Evolutionary conservation across 2,797 vertebrate genomes (phyloP).

Genomic region (Lepus townsendii): DNA sequence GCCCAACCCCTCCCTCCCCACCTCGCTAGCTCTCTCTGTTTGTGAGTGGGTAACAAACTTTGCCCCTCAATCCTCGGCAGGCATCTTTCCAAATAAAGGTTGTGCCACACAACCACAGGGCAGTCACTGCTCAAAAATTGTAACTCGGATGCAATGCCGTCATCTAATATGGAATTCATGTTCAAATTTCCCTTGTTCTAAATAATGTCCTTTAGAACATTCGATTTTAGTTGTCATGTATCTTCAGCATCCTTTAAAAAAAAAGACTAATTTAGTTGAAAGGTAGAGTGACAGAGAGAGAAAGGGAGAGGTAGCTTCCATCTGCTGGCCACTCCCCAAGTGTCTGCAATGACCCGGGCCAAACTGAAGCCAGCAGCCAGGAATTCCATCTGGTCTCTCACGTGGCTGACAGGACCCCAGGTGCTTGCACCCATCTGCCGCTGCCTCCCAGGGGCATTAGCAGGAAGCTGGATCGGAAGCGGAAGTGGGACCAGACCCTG

Average conservation of each 20-base stretch:
- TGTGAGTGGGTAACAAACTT: not conserved
- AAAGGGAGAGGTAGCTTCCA: too few species aligned
- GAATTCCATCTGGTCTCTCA: too few species aligned
- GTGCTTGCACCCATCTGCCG: too few species aligned
- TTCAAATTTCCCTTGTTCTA: slow-evolving; percentile 14
- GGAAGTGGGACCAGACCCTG: too few species aligned
- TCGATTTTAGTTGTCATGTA: slow-evolving; percentile 19
- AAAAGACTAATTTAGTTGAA: too few species aligned
- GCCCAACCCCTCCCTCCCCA: not conserved
- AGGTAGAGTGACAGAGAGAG: too few species aligned
- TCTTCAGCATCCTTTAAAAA: not conserved
- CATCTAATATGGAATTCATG: not conserved
- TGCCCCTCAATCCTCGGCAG: not conserved
- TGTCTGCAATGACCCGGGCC: too few species aligned
- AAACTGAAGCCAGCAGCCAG: too few species aligned
- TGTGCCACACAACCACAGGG: not conserved
- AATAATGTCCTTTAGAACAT: not conserved
- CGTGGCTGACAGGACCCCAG: too few species aligned
- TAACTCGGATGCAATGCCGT: slow-evolving; percentile 28
- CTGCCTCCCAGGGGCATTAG: too few species aligned
- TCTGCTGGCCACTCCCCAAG: too few species aligned
- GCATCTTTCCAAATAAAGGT: not conserved
- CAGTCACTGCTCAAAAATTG: not conserved
- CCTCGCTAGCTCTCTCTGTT: not conserved
- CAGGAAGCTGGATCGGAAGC: too few species aligned